Evolutionary conservation across 2,797 vertebrate genomes (phyloP), one percentile per base, ranked within the genome.

Genomic region (Merluccius polli): DNA sequence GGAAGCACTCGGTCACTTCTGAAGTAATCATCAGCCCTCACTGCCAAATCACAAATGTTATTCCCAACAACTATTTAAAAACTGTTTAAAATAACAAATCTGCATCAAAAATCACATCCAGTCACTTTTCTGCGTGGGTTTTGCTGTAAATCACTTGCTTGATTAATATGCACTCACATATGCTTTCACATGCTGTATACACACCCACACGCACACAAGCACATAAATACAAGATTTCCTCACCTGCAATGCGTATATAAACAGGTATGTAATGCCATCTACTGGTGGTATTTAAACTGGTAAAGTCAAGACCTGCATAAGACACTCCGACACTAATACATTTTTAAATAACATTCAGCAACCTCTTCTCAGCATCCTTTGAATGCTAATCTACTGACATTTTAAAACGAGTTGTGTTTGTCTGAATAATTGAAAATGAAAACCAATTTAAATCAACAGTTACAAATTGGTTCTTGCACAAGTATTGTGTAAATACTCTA

Each of bases 251-350:
- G 33, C 12, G 12, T 27, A 27, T 36, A 38, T 33, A 16, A 59
- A 29, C 2, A 73, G 15, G 24, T 30, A 4, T 75, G 11, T 76
- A 67, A 79, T 81, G 76, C 75, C 85, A 76, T 72, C 83, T 79
- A 32, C 59, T 84, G 80, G 24, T 79, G 36, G 78, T 12, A 38
- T 75, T 13, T 29, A 32, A n/a, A 59, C 31, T 73, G 21, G 30
- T 31, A 15, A 6, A 67, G 52, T 6, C 21, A 9, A 27, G 52
- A 24, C 4, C 21, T 24, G n/a, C 15, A 52, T n/a, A n/a, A n/a
- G 48, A 63, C n/a, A 63, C 8, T 63, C 48, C 21, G 6, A 10
- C 16, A 48, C 38, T n/a, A 59, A 59, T 24, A 63, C 59, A 63
- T n/a, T 21, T 59, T n/a, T 1, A 3, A 35, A 59, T 59, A 9